These are phyloP conservation scores for Pangasianodon hypophthalmus DNA, from an alignment of 2,113 vertebrate species.

Conservation along the genomic window DNA sequence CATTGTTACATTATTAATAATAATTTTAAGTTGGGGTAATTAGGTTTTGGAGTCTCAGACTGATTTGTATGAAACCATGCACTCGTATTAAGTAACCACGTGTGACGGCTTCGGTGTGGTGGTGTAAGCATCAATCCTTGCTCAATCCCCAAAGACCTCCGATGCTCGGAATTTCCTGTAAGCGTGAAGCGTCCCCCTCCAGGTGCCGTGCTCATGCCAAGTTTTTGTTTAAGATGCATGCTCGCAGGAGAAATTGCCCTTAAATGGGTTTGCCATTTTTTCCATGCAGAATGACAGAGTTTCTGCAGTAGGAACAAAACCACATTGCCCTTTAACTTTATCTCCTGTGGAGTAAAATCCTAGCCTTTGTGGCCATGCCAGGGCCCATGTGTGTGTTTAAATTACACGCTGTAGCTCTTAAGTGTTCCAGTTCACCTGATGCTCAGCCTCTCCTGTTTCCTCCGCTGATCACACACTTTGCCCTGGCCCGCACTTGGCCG, in stretches of 20 bases:
- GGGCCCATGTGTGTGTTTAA: constrained; percentile 44
- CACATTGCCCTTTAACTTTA: constrained; percentile 45
- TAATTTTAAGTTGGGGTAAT: background rate
- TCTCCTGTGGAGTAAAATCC: constrained; percentile 44
- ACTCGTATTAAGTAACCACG: too few species aligned
- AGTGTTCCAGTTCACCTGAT: constrained; percentile 51
- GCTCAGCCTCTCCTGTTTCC: constrained; percentile 39
- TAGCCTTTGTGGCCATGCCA: constrained; percentile 43
- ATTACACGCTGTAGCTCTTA: constrained; percentile 47
- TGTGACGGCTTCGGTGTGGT: too few species aligned
- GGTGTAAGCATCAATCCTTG: background rate
- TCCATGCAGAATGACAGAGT: constrained; percentile 18
- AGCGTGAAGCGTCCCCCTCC: background rate
- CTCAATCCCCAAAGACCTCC: background rate
- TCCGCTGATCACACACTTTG: constrained; percentile 26
- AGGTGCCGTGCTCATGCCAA: background rate
- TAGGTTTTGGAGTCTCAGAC: background rate
- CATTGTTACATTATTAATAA: background rate
- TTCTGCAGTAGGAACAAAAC: constrained; percentile 37
- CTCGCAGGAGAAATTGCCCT: background rate
- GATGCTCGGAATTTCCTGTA: background rate
- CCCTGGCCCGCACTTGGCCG: constrained; percentile 19
- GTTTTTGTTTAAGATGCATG: constrained; percentile 13
- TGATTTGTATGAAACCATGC: background rate
- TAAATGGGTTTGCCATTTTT: background rate